These are phyloP conservation scores for Malacoraja senta DNA, from an alignment of 2,797 vertebrate species.

Conservation along the genomic window DNA sequence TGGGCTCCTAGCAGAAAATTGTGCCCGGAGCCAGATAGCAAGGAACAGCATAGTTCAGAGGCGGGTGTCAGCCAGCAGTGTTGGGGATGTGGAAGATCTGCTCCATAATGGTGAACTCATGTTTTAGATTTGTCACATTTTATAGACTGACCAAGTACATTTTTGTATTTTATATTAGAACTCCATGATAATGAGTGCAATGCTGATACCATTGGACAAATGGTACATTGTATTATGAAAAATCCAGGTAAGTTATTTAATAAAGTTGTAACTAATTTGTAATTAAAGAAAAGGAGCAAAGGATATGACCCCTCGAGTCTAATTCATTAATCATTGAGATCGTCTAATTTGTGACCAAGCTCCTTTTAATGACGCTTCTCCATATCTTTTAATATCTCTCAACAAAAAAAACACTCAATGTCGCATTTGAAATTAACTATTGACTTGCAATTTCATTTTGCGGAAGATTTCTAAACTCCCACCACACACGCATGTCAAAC, in stretches of 20 bases:
- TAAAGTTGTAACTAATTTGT: not conserved
- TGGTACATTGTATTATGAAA: constrained; percentile 90
- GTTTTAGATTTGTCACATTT: too few relatives aligned
- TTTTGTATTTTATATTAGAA: constrained; percentile 57
- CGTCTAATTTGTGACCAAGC: not conserved
- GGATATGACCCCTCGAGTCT: not conserved
- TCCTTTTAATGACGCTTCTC: not conserved
- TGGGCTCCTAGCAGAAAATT: too few relatives aligned
- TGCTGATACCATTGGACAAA: constrained; percentile 84
- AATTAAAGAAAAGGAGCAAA: not conserved
- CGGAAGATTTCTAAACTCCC: not conserved
- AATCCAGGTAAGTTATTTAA: constrained; percentile 75
- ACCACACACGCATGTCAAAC: too few relatives aligned
- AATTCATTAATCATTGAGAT: not conserved
- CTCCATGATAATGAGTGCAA: constrained; percentile 78
- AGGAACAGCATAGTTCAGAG: too few relatives aligned
- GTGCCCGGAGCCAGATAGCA: too few relatives aligned
- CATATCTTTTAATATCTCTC: not conserved
- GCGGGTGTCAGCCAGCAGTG: too few relatives aligned
- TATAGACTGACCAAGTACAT: not conserved
- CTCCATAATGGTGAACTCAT: too few relatives aligned
- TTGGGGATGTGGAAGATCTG: too few relatives aligned
- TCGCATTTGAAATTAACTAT: not conserved
- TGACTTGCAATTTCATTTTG: not conserved
- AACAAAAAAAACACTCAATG: not conserved